Conservation (phyloP, 1,140 invertebrate species). For the Trinorchestia longiramus region DNA sequence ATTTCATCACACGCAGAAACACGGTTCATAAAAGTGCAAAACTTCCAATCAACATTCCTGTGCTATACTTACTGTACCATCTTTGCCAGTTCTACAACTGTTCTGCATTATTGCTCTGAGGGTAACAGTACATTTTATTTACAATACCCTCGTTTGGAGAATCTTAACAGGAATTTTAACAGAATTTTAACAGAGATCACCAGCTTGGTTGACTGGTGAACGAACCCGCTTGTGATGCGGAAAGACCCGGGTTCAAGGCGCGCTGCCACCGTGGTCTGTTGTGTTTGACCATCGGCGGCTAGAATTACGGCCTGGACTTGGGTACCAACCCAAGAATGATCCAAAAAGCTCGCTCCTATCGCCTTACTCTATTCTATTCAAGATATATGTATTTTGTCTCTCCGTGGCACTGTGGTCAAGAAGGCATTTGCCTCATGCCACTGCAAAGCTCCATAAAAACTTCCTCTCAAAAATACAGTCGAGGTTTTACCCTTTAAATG, state of each 20-base stretch:
- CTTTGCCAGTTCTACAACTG: neutral
- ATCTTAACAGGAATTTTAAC: too few species aligned
- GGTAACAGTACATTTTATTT: neutral
- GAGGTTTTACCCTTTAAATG: neutral
- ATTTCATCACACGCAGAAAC: neutral
- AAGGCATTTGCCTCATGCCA: neutral
- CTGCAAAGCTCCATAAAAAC: neutral
- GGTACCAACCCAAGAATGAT: too few species aligned
- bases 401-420: neutral
- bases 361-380: too few species aligned
- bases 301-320: too few species aligned
- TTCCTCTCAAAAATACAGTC: neutral
- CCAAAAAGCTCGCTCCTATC: neutral
- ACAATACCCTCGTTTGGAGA: neutral
- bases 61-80: neutral
- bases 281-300: too few species aligned
- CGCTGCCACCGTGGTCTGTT: too few species aligned
- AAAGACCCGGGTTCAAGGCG: too few species aligned
- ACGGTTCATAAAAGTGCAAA: neutral
- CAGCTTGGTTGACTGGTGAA: too few species aligned
- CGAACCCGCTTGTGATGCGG: too few species aligned
- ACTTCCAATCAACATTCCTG: neutral
- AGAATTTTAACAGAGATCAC: too few species aligned
- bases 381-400: neutral
- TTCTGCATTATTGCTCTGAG: neutral